phyloP scores from a whole-genome alignment of 2,113 vertebrate genomes.

The Picathartes gymnocephalus region DNA sequence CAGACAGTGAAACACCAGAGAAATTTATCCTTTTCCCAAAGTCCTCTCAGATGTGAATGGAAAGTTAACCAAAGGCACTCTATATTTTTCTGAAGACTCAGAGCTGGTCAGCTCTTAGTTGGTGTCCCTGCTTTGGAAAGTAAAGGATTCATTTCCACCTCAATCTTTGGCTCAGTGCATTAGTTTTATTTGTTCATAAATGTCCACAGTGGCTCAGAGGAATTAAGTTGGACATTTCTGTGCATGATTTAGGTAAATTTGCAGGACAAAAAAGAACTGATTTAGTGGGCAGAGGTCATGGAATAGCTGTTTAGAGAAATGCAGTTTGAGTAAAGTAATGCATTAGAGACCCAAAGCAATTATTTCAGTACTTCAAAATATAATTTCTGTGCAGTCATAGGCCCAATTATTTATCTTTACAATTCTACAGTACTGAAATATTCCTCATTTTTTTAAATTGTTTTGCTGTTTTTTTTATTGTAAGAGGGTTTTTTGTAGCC shows the following conservation, averaged over 20 bases:
- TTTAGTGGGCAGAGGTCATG: neutral
- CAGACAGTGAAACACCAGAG: neutral
- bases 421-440: neutral
- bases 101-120: neutral
- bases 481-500: neutral
- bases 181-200: neutral
- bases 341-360: neutral
- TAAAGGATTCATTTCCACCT: neutral
- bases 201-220: neutral
- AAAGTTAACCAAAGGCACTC: neutral
- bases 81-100: neutral
- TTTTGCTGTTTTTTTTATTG: neutral
- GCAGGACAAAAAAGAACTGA: neutral
- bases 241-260: neutral
- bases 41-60: neutral
- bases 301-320: neutral
- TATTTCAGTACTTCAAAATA: neutral
- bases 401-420: neutral
- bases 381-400: neutral
- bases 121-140: neutral
- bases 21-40: neutral
- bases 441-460: neutral
- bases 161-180: neutral
- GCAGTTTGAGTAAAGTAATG: neutral
- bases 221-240: neutral